Evolutionary conservation across 2,797 vertebrate species (phyloP).

Genomic region (Pteronotus mesoamericanus): DNA sequence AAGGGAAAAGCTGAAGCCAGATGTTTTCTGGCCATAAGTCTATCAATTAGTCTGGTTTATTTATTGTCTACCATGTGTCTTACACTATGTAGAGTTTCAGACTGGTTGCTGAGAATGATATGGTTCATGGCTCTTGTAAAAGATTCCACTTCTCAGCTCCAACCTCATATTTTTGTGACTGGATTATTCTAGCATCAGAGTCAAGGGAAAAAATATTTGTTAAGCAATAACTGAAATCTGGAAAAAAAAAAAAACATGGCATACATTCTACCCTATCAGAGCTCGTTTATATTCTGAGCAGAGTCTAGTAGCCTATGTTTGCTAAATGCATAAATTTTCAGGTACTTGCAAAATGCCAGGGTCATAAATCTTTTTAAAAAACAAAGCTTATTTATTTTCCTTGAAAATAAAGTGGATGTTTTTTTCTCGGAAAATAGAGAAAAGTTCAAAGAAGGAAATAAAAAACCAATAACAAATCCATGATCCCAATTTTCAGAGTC

Average conservation of each 20-base stretch:
- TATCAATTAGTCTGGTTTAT: conserved; percentile 21
- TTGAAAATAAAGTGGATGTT: conserved; percentile 15
- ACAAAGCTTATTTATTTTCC: conserved; percentile 64
- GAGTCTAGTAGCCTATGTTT: conserved; percentile 22
- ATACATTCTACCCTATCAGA: not conserved
- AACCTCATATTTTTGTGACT: not conserved
- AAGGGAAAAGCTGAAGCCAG: not conserved
- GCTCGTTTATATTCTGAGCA: conserved; percentile 55
- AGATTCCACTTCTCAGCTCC: not conserved
- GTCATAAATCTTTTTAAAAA: conserved; percentile 66
- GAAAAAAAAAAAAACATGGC: conserved; percentile 44
- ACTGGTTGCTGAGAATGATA: not conserved
- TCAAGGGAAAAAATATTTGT: conserved; percentile 35
- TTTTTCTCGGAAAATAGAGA: conserved; percentile 10
- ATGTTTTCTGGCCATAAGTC: not conserved
- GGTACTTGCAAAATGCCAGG: conserved; percentile 59
- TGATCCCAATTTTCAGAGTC: not conserved
- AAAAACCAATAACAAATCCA: not conserved
- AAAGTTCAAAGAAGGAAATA: conserved; percentile 28
- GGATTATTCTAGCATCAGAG: conserved; percentile 21
- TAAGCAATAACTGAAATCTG: conserved; percentile 30
- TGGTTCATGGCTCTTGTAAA: not conserved
- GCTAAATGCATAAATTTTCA: conserved; percentile 63
- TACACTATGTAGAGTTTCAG: not conserved
- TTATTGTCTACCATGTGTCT: conserved; percentile 5